A percentile compares a stretch with the other conserved stretches of the same genome.
Conservation (phyloP, 2,888 invertebrate species). For the Synergus gifuensis region DNA sequence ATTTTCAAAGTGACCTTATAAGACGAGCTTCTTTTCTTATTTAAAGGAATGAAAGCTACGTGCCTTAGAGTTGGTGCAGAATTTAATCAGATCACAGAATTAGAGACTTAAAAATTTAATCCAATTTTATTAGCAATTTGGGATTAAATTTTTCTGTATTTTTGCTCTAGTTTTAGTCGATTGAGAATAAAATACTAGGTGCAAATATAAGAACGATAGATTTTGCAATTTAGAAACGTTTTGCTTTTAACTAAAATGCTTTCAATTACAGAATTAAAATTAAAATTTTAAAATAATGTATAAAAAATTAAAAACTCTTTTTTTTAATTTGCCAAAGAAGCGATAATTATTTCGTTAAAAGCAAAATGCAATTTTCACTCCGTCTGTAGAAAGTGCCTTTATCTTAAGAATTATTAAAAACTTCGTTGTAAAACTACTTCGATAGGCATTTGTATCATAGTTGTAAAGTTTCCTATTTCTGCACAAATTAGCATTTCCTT, state of each 20-base stretch:
- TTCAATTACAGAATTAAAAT: neutral
- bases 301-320: neutral
- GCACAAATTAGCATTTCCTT: slow-evolving; percentile 15
- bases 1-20: slow-evolving; percentile 32
- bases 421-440: slow-evolving; percentile 15
- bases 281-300: no score
- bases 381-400: slow-evolving; percentile 30
- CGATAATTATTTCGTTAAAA: slow-evolving; percentile 8
- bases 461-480: slow-evolving; percentile 9
- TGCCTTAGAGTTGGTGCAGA: slow-evolving; percentile 27
- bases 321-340: slow-evolving; percentile 35
- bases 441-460: slow-evolving; percentile 1
- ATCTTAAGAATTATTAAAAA: slow-evolving; percentile 16
- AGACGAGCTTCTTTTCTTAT: slow-evolving; percentile 2
- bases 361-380: slow-evolving; percentile 18
- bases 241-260: slow-evolving; percentile 2
- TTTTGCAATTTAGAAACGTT: neutral
- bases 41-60: neutral
- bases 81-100: neutral
- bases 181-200: neutral
- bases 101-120: neutral
- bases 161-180: neutral
- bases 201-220: neutral
- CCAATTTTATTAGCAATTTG: neutral
- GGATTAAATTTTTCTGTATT: neutral